A percentile compares a stretch with the other conserved stretches of the same genome.
Evolutionary conservation across 2,797 vertebrate genomes (phyloP).

Genomic region (Clarias pachynema): DNA sequence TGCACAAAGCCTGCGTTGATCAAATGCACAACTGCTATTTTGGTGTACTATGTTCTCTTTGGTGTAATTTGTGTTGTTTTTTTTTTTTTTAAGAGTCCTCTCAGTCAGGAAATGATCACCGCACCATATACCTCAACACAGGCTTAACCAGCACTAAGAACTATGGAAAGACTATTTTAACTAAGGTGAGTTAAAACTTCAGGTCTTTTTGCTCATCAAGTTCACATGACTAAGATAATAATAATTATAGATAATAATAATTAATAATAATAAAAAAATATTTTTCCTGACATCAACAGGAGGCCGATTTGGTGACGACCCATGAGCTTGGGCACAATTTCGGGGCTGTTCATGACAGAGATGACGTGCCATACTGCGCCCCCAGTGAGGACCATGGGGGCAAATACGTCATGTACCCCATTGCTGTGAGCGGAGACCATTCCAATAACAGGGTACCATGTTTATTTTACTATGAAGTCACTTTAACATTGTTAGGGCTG

Average conservation of each 20-base stretch:
- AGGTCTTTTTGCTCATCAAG: not conserved
- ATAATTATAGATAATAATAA: not conserved
- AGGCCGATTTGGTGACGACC: constrained; percentile 94
- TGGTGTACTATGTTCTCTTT: not conserved
- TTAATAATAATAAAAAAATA: no score
- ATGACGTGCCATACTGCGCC: constrained; percentile 84
- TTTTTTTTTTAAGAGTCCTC: constrained; percentile 75
- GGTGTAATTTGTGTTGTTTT: not conserved
- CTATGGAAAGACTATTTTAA: constrained; percentile 97
- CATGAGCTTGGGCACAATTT: constrained; percentile 97
- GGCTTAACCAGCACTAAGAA: constrained; percentile 97
- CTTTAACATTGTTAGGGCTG: not conserved
- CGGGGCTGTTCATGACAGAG: constrained; percentile 93
- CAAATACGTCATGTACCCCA: constrained; percentile 96
- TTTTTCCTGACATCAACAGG: constrained; percentile 70
- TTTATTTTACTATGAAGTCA: not conserved
- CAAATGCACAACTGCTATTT: not conserved
- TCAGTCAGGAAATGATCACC: constrained; percentile 74
- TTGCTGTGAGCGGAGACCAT: constrained; percentile 97
- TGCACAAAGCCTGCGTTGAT: not conserved
- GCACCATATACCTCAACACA: constrained; percentile 90
- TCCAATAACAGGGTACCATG: constrained; percentile 90
- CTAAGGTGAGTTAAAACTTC: constrained; percentile 79
- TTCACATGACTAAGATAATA: not conserved
- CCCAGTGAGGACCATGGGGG: constrained; percentile 92